Evolutionary conservation across 2,113 vertebrate species (phyloP).

Genomic region (Cinclus cinclus): DNA sequence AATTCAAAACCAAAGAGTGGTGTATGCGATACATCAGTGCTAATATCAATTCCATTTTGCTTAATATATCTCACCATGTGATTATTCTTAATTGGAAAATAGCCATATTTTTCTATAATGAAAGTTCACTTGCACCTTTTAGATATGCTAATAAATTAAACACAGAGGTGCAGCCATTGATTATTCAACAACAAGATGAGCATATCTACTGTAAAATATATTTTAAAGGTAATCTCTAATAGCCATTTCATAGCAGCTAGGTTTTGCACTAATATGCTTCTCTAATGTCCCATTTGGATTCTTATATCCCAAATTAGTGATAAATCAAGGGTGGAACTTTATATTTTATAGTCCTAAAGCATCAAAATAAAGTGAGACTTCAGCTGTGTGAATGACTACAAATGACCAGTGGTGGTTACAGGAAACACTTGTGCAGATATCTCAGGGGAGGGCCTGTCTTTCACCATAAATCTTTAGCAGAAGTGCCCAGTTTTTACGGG

Average conservation of each 20-base stretch:
- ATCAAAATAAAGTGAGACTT: conserved; percentile 49
- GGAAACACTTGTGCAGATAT: background rate
- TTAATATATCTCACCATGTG: conserved; percentile 32
- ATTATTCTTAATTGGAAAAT: conserved; percentile 62
- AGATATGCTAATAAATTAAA: conserved; percentile 60
- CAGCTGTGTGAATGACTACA: background rate
- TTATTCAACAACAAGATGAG: conserved; percentile 56
- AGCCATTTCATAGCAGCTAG: conserved; percentile 47
- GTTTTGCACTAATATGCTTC: conserved; percentile 53
- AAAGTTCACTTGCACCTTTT: conserved; percentile 47
- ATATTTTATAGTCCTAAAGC: conserved; percentile 45
- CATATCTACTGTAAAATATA: conserved; percentile 29
- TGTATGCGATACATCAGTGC: conserved; percentile 45
- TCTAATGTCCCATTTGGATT: conserved; percentile 56
- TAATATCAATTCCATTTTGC: conserved; percentile 32
- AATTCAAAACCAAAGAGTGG: background rate
- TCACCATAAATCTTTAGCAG: background rate
- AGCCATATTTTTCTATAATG: conserved; percentile 31
- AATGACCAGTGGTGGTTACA: background rate
- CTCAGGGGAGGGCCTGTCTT: background rate
- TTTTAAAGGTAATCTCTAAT: conserved; percentile 48
- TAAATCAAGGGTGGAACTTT: conserved; percentile 53
- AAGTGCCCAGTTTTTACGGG: background rate
- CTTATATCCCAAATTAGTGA: conserved; percentile 45
- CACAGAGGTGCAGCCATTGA: conserved; percentile 39